Percentiles rank a stretch among this genome's conserved stretches.
Conservation (phyloP, 2,797 vertebrate species). For the Hozukius guyotensis region DNA sequence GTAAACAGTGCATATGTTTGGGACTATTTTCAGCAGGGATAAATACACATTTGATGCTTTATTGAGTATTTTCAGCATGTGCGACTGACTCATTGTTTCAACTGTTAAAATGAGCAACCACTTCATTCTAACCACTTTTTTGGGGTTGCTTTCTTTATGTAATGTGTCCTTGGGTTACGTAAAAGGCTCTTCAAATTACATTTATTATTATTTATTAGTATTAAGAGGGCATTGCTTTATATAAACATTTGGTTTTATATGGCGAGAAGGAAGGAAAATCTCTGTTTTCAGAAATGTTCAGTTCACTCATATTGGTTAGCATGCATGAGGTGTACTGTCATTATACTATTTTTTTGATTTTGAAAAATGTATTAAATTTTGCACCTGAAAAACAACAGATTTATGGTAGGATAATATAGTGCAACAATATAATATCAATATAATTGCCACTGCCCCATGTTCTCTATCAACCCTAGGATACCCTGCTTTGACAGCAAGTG, state of each 20-base stretch:
- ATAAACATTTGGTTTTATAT: background rate
- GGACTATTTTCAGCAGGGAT: background rate
- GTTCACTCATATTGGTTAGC: background rate
- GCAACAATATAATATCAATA: background rate
- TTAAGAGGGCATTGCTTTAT: background rate
- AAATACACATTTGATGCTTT: background rate
- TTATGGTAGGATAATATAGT: background rate
- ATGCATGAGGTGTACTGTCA: background rate
- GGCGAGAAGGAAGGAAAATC: background rate
- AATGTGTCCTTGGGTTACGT: background rate
- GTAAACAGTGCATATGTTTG: background rate
- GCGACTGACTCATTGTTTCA: background rate
- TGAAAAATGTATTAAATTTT: background rate
- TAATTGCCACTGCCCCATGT: background rate
- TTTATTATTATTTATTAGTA: background rate
- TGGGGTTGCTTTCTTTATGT: background rate
- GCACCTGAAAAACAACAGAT: background rate
- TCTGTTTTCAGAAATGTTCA: background rate
- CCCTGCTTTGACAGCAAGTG: constrained; percentile 26
- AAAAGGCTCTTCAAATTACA: background rate
- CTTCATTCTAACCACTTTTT: background rate
- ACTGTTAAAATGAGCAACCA: background rate
- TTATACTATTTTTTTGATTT: background rate
- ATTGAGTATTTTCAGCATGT: background rate
- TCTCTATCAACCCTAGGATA: constrained; percentile 5